Percentiles rank a stretch among this genome's conserved stretches.
Conservation (phyloP, 2,888 invertebrate species). For the Xanthia togata region DNA sequence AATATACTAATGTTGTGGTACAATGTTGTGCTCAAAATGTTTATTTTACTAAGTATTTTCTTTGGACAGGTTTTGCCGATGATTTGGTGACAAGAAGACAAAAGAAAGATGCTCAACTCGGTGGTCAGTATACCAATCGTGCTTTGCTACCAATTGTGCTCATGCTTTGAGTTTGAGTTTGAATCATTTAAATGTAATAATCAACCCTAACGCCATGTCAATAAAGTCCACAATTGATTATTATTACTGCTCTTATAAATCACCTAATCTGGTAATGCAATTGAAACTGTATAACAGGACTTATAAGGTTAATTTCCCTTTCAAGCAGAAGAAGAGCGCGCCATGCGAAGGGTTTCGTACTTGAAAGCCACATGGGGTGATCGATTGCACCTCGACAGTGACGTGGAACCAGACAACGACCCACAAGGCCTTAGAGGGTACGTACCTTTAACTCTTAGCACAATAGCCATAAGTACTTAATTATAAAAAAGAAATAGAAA, state of each 20-base stretch:
- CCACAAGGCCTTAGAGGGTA: slow-evolving; percentile 92
- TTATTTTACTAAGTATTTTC: slow-evolving; percentile 54
- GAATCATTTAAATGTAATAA: slow-evolving; percentile 1
- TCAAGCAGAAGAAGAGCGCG: slow-evolving; percentile 95
- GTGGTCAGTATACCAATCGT: slow-evolving; percentile 80
- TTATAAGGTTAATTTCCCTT: slow-evolving; percentile 68
- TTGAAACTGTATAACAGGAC: not conserved
- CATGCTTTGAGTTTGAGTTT: too few species aligned
- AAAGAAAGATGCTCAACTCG: slow-evolving; percentile 89
- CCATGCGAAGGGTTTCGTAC: slow-evolving; percentile 97
- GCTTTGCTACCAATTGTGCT: too few species aligned
- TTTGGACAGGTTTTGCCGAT: slow-evolving; percentile 87
- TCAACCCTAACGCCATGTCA: not conserved
- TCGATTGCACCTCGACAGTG: slow-evolving; percentile 93
- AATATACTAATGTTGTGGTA: slow-evolving; percentile 74
- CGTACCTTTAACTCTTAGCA: slow-evolving; percentile 58
- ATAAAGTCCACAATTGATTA: not conserved
- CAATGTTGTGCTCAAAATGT: slow-evolving; percentile 19
- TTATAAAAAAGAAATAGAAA: slow-evolving; percentile 45
- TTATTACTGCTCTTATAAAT: not conserved
- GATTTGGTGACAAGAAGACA: slow-evolving; percentile 89
- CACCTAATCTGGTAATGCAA: not conserved
- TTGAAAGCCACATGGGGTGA: slow-evolving; percentile 97
- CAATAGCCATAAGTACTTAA: slow-evolving; percentile 6
- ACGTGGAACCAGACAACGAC: slow-evolving; percentile 91